Conservation (phyloP, 1,140 invertebrate species). For the Bombus impatiens region DNA sequence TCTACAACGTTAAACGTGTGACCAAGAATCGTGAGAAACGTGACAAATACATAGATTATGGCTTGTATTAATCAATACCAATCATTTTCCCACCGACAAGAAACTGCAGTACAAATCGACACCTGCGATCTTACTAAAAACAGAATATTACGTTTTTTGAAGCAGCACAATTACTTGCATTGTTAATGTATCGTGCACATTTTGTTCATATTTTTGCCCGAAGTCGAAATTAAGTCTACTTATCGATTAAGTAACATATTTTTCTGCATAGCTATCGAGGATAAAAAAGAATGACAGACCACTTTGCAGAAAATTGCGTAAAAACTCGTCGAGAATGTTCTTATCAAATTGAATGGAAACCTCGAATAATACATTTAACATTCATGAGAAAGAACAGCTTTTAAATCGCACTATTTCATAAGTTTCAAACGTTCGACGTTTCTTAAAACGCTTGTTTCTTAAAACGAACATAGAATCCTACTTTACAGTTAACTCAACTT, state of each 20-base stretch:
- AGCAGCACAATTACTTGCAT: neutral
- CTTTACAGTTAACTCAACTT: too few relatives aligned
- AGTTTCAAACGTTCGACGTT: too few relatives aligned
- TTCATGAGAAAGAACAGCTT: too few relatives aligned
- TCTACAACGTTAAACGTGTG: neutral
- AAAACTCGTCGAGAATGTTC: neutral
- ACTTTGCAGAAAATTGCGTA: neutral
- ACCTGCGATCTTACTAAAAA: neutral
- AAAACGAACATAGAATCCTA: too few relatives aligned
- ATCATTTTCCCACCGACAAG: neutral
- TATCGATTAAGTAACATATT: neutral
- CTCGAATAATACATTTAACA: too few relatives aligned
- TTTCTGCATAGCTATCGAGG: neutral
- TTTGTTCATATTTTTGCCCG: neutral
- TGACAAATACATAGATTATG: neutral
- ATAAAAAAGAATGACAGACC: neutral
- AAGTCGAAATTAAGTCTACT: neutral
- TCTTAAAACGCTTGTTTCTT: too few relatives aligned
- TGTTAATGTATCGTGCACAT: neutral
- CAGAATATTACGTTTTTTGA: too few relatives aligned
- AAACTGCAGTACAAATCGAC: neutral
- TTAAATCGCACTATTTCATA: too few relatives aligned
- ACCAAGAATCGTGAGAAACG: neutral
- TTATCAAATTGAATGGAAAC: constrained; percentile 1
- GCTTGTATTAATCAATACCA: neutral